phyloP scores from a whole-genome alignment of 2,888 invertebrate genomes.

The Chrysolina oricalcia region DNA sequence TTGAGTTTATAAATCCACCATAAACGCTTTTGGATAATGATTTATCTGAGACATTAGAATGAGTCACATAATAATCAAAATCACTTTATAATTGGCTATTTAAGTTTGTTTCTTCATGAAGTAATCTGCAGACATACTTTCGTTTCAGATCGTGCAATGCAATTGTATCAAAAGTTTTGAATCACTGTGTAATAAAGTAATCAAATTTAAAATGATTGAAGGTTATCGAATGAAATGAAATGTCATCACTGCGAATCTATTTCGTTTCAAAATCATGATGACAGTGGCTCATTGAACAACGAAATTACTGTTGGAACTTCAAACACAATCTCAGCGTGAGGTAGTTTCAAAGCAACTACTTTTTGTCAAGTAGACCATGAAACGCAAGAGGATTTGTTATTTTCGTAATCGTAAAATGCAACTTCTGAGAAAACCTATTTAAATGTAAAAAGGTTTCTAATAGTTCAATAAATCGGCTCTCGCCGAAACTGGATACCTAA shows the following conservation, averaged over 20 bases:
- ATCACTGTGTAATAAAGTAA: not conserved
- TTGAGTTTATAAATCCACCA: too few relatives aligned
- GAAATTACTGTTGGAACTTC: not conserved
- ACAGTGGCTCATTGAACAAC: not conserved
- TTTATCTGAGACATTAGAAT: too few relatives aligned
- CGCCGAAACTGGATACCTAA: not conserved
- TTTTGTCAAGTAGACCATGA: constrained; percentile 3
- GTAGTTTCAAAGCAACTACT: not conserved
- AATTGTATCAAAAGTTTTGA: too few relatives aligned
- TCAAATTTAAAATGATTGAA: not conserved
- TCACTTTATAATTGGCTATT: too few relatives aligned
- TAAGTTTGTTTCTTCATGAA: too few relatives aligned
- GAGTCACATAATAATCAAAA: too few relatives aligned
- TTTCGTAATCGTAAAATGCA: constrained; percentile 5
- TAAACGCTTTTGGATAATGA: too few relatives aligned
- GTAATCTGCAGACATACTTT: too few relatives aligned
- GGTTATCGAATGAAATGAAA: not conserved
- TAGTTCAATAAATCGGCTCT: not conserved
- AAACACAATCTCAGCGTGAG: not conserved
- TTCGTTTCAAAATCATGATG: not conserved
- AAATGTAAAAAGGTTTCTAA: not conserved
- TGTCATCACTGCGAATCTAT: not conserved
- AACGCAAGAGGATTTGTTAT: not conserved
- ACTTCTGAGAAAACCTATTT: constrained; percentile 10
- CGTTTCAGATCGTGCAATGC: too few relatives aligned